These are phyloP conservation scores for Helicoverpa armigera DNA, from an alignment of 1,140 invertebrate genomes.

Conservation along the genomic window DNA sequence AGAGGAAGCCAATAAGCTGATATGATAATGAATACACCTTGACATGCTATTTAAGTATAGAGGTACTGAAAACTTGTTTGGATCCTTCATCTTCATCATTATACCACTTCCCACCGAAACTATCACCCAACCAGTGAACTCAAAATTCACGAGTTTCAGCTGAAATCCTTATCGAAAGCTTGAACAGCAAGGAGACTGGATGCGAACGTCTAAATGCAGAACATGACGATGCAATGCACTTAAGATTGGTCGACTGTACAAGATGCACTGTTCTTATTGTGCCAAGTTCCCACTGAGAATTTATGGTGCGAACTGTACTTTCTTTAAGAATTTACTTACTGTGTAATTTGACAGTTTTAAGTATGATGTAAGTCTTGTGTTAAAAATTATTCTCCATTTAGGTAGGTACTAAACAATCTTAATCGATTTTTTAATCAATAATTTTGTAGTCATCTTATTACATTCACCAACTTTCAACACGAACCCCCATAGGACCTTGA, in stretches of 20 bases:
- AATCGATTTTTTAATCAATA: too few relatives aligned
- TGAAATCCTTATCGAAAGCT: slow-evolving; percentile 46
- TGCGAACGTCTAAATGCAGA: slow-evolving; percentile 57
- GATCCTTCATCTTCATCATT: neutral
- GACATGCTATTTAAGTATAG: too few relatives aligned
- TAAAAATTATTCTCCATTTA: too few relatives aligned
- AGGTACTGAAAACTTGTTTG: neutral
- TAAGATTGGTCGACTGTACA: slow-evolving; percentile 59
- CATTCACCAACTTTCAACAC: too few relatives aligned
- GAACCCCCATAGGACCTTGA: neutral
- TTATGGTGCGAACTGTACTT: slow-evolving; percentile 35
- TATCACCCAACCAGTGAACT: neutral
- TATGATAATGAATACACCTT: too few relatives aligned
- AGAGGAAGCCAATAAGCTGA: too few relatives aligned
- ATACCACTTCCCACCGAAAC: neutral
- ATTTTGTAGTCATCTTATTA: too few relatives aligned
- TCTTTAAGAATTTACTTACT: slow-evolving; percentile 10
- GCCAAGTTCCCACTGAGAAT: slow-evolving; percentile 31
- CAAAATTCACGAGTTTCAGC: slow-evolving; percentile 11
- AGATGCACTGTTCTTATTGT: slow-evolving; percentile 57
- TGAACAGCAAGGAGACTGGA: slow-evolving; percentile 47
- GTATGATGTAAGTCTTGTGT: too few relatives aligned
- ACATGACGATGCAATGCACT: slow-evolving; percentile 63
- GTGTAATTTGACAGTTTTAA: neutral
- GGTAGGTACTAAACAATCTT: too few relatives aligned